A percentile compares a stretch with the other conserved stretches of the same genome.
Conservation (phyloP, 2,113 vertebrate species). For the Origma solitaria region DNA sequence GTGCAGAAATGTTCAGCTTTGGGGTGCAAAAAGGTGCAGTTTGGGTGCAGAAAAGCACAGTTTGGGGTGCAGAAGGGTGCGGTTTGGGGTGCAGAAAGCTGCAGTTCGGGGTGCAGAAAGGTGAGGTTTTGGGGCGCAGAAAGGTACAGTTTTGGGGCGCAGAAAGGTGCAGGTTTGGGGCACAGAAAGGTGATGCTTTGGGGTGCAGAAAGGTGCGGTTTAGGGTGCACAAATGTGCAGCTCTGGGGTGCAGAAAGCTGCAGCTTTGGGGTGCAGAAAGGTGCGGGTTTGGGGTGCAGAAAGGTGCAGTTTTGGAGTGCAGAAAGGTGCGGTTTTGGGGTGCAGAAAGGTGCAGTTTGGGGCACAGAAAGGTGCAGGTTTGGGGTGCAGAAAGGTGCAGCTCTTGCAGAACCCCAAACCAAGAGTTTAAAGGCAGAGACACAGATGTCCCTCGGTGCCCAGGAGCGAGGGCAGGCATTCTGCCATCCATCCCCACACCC, state of each 20-base stretch:
- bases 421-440: neutral
- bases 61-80: neutral
- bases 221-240: too few species aligned
- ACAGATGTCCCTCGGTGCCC: neutral
- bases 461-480: fast-evolving
- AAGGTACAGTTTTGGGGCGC: too few species aligned
- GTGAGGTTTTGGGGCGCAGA: neutral
- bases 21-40: too few species aligned
- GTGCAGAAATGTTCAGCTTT: neutral
- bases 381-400: too few species aligned
- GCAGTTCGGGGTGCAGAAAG: neutral
- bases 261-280: neutral
- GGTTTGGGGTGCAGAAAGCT: neutral
- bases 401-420: neutral
- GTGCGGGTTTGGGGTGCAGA: too few species aligned
- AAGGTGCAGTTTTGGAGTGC: too few species aligned
- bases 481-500: neutral
- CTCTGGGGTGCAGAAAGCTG: neutral
- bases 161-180: too few species aligned
- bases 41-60: too few species aligned
- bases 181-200: neutral
- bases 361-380: neutral
- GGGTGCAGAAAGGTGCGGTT: too few species aligned
- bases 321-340: neutral
- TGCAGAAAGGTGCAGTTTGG: neutral